phyloP scores from a whole-genome alignment of 1,140 invertebrate genomes.

The Cotesia chilonis region DNA sequence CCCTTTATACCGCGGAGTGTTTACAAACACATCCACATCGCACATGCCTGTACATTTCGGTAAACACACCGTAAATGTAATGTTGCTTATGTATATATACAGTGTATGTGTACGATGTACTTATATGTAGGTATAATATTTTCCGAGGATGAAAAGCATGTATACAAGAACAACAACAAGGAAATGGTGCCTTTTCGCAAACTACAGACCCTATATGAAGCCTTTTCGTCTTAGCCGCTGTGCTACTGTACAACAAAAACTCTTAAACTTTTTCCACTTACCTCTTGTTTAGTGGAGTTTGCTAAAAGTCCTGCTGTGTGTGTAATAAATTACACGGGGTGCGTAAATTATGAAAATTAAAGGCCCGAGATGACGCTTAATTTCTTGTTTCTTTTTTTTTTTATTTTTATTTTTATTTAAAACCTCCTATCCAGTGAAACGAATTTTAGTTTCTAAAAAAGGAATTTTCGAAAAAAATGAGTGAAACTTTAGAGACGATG shows the following conservation, averaged over 20 bases:
- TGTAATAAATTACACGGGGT: constrained; percentile 47
- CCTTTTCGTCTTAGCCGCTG: too few species aligned
- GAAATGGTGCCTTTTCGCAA: too few species aligned
- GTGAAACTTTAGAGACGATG: too few species aligned
- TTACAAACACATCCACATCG: too few species aligned
- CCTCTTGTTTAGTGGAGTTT: constrained; percentile 17
- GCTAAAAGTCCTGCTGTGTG: neutral
- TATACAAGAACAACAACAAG: neutral
- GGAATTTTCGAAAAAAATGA: too few species aligned
- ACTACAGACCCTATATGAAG: too few species aligned
- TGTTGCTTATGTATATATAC: neutral
- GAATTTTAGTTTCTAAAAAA: too few species aligned
- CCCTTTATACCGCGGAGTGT: constrained; percentile 6
- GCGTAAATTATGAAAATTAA: constrained; percentile 57
- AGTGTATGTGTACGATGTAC: too few species aligned
- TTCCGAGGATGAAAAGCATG: neutral
- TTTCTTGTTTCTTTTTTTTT: too few species aligned
- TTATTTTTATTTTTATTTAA: too few species aligned
- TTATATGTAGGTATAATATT: constrained; percentile 5
- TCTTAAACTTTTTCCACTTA: constrained; percentile 2
- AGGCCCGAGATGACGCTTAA: constrained; percentile 41
- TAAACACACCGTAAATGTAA: neutral
- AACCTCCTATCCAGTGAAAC: too few species aligned
- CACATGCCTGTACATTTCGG: constrained; percentile 11
- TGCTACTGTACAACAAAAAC: too few species aligned